Base-by-base conservation (phyloP, 2,888 invertebrate species). In the Cremastinae sp. region DNA sequence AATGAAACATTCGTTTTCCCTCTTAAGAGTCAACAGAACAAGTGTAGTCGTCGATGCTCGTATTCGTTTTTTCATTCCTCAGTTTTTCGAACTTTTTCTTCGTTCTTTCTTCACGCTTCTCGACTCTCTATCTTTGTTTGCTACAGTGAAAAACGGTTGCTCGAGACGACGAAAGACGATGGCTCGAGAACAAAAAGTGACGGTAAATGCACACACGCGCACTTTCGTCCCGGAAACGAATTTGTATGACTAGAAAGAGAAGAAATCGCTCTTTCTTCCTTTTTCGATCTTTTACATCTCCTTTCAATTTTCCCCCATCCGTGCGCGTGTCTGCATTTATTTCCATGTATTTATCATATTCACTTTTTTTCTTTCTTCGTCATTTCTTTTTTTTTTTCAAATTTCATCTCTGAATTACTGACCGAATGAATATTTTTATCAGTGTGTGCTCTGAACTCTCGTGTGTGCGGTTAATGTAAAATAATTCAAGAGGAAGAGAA, bases 171-270 rank as follows among this genome's bases (percentile, higher is more conserved):
- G 74, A 54, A 78, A 73, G 74, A 79, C 74, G 75, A 81, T 81
- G 64, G 76, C 64, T 62, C 68, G 66, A 74, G 64, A 83, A 85
- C 78, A 82, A 68, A 79, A 81, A 78, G n/a, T n/a, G n/a, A n/a
- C n/a, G 70, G 70, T 76, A 72, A 78, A 74, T 22, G 45, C 45
- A 61, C 61, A 59, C 66, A 59, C 58, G 51, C 53, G 64, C 36
- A 58, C 58, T 41, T 20, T 41, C 59, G 43, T 80, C 80, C 81
- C 73, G 80, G 80, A 79, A 75, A 81, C 75, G 78, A 83, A 84
- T 78, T 78, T 69, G 83, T 85, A 79, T 86, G 86, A 86, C 86
- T 86, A 86, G 86, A 28, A 28, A 28, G 28, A 28, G 28, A 28
- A 28, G 28, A 28, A 28, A 28, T 3, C 28, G 86, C 83, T 86